Evolutionary conservation across 2,888 invertebrate species (phyloP).

Genomic region (Metopia argyrocephala): DNA sequence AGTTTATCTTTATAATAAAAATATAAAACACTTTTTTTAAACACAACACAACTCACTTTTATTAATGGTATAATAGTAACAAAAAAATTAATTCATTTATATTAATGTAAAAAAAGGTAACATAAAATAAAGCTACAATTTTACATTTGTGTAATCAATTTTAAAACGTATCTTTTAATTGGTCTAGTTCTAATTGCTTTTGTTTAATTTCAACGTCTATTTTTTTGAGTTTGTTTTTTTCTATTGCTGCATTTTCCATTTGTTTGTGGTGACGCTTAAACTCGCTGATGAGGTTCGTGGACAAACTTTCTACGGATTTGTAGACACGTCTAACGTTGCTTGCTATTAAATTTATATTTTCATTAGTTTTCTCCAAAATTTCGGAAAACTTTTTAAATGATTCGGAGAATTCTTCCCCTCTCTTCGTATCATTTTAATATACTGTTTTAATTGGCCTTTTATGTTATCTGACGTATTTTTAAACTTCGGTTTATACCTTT

Average conservation of each 20-base stretch:
- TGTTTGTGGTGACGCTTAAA: no score
- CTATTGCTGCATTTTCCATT: constrained; percentile 16
- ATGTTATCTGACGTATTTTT: no score
- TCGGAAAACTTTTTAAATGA: no score
- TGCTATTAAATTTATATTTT: no score
- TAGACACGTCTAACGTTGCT: constrained; percentile 21
- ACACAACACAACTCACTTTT: constrained; percentile 24
- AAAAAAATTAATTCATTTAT: constrained; percentile 15
- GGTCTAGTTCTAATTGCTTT: constrained; percentile 13
- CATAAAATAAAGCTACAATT: constrained; percentile 11
- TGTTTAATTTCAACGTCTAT: constrained; percentile 9
- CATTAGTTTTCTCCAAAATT: no score
- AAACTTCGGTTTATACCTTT: no score
- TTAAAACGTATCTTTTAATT: no score
- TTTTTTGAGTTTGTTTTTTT: no score
- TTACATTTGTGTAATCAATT: constrained; percentile 11
- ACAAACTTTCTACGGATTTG: no score
- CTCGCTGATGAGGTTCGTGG: no score
- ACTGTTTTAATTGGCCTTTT: constrained; percentile 15
- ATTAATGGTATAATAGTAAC: constrained; percentile 30
- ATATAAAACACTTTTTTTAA: constrained; percentile 20
- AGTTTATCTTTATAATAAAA: constrained; percentile 23
- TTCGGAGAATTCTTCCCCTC: no score
- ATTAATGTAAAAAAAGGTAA: constrained; percentile 20
- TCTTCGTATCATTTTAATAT: constrained; percentile 8